Evolutionary conservation across 2,888 invertebrate genomes (phyloP).

Genomic region (Euplagia quadripunctaria): DNA sequence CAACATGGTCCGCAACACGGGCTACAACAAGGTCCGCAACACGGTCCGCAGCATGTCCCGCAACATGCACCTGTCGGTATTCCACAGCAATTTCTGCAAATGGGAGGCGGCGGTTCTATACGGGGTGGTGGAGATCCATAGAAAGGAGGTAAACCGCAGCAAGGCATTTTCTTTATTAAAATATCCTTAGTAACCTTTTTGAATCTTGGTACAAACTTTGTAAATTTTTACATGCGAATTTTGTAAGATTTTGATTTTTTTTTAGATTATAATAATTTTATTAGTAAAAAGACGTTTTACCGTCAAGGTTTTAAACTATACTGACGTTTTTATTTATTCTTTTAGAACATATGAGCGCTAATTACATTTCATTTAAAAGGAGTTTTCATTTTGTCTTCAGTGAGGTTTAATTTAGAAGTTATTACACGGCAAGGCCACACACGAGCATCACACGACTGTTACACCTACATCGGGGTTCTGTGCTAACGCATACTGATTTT

Average conservation of each 20-base stretch:
- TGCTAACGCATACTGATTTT: not conserved
- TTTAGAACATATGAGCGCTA: not conserved
- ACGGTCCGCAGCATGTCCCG: not conserved
- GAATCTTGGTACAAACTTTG: not conserved
- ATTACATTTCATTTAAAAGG: not conserved
- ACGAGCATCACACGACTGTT: not conserved
- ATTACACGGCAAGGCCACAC: no score
- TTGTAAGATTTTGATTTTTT: slow-evolving; percentile 1
- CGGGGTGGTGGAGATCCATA: not conserved
- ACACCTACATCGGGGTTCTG: not conserved
- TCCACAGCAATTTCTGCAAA: not conserved
- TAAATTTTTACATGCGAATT: not conserved
- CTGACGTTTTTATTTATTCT: slow-evolving; percentile 2
- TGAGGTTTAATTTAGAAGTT: not conserved
- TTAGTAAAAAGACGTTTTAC: not conserved
- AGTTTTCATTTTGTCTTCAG: not conserved
- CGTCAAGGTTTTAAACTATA: not conserved
- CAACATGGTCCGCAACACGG: slow-evolving; percentile 48
- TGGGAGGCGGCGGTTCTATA: slow-evolving; percentile 4
- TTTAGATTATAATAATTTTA: slow-evolving; percentile 1
- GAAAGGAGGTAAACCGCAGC: slow-evolving; percentile 2
- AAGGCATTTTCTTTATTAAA: slow-evolving; percentile 3
- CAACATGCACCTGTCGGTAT: slow-evolving; percentile 4
- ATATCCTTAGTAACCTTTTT: not conserved
- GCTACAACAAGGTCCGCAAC: slow-evolving; percentile 25